phyloP scores from a whole-genome alignment of 2,113 vertebrate genomes.

The Pterocles orientalis region DNA sequence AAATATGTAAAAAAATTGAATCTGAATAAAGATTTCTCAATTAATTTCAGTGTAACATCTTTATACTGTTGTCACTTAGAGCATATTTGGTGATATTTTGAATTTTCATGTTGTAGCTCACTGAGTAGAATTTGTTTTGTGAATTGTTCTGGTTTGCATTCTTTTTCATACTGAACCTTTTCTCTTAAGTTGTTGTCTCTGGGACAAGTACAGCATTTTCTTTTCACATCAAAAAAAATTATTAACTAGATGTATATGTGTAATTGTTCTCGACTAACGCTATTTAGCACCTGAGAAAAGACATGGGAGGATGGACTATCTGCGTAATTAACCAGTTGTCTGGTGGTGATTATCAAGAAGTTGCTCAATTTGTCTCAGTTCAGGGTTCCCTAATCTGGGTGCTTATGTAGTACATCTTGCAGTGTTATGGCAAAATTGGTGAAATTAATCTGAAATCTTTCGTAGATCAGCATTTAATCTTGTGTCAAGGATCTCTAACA shows the following conservation, averaged over 20 bases:
- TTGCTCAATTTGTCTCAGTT: background rate
- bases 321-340: background rate
- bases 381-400: background rate
- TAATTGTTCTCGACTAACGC: background rate
- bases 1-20: background rate
- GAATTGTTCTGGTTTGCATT: background rate
- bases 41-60: background rate
- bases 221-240: background rate
- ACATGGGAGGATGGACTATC: background rate
- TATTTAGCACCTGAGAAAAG: background rate
- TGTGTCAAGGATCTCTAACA: background rate
- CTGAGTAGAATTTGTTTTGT: background rate
- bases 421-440: background rate
- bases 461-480: background rate
- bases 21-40: background rate
- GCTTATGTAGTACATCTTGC: background rate
- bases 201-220: background rate
- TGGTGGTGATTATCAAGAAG: background rate
- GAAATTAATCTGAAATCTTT: background rate
- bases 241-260: background rate
- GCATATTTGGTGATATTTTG: background rate
- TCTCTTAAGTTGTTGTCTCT: background rate
- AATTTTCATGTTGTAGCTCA: background rate
- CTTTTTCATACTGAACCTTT: background rate
- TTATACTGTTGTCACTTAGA: background rate